Evolutionary conservation across 2,113 vertebrate species (phyloP), one percentile per base, ranked within the genome.

Genomic region (Colaptes auratus): DNA sequence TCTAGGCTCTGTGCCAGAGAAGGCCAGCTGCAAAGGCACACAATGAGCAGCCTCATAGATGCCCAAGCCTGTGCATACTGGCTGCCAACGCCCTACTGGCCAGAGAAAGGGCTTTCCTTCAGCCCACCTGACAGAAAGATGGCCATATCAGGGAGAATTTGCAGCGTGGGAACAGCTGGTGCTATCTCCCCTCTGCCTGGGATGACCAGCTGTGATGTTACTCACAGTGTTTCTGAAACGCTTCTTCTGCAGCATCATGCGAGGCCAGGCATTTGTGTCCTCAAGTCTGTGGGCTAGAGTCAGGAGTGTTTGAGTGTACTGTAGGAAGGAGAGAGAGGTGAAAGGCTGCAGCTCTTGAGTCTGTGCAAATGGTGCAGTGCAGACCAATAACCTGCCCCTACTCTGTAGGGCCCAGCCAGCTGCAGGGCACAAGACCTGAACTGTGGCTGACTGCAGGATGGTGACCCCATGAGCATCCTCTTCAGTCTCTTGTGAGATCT

Each of bases 21-120:
- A 86, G 60, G 72, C 74, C 86, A 92, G 72, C 91, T 92, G 67
- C 64, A 60, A 77, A 88, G 72, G 56, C 15, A 10, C 65, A 64
- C 50, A 69, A 46, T 27, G 42, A 86, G 33, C 69, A 89, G 82
- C 44, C n/a, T 82, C 61, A 71, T 30, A 86, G 65, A 60, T 78
- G 70, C 55, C 71, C 2, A 1, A 46, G 56, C 31, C 27, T 72
- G 86, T 35, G 53, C 46, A 19, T 27, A 20, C 3, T 63, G 63
- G 20, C 56, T 86, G 73, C 66, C 70, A 64, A 30, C 20, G 71
- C 35, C 23, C 7, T 39, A 6, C 1, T 59, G 55, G 52, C 56
- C 36, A 24, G 25, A 2, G 8, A 70, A 74, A 53, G 28, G 27
- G 6, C 23, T 42, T 36, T 71, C 14, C 11, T 12, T 67, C 82